A percentile compares a stretch with the other conserved stretches of the same genome.
Conservation (phyloP, 2,797 vertebrate genomes). For the Pyrocephalus nanus region DNA sequence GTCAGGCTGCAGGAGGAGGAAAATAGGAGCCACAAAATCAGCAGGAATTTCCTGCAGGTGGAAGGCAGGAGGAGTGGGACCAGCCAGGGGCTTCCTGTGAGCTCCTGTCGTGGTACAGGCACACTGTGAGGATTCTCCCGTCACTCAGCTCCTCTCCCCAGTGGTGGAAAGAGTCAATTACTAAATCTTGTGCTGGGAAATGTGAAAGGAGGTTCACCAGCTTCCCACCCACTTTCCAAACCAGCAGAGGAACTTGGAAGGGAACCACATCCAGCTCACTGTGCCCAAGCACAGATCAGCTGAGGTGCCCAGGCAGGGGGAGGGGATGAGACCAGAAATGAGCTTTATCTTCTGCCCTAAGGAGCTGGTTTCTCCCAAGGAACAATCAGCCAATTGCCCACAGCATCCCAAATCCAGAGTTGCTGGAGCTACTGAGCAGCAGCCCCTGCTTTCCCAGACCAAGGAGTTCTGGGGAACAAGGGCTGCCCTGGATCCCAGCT, state of each 20-base stretch:
- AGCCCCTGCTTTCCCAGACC: not conserved
- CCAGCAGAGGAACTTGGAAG: not conserved
- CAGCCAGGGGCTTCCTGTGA: not conserved
- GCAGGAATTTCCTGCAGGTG: not conserved
- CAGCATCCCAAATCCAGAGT: not conserved
- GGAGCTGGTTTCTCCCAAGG: not conserved
- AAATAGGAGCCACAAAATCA: not conserved
- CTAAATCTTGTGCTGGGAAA: not conserved
- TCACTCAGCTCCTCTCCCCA: not conserved
- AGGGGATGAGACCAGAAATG: not conserved
- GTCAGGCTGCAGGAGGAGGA: not conserved
- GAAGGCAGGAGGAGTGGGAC: not conserved
- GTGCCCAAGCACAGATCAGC: not conserved
- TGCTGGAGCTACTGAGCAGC: not conserved
- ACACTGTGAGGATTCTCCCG: not conserved
- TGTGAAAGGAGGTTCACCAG: not conserved
- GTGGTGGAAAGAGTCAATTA: not conserved
- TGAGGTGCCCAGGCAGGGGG: not conserved
- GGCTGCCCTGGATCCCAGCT: accelerated
- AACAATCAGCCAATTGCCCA: not conserved
- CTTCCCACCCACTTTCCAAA: not conserved
- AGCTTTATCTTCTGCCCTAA: not conserved
- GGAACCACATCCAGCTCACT: not conserved
- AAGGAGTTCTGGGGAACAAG: not conserved
- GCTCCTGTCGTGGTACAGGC: not conserved